Conservation (phyloP, 2,113 vertebrate species). For the Corvus moneduloides region DNA sequence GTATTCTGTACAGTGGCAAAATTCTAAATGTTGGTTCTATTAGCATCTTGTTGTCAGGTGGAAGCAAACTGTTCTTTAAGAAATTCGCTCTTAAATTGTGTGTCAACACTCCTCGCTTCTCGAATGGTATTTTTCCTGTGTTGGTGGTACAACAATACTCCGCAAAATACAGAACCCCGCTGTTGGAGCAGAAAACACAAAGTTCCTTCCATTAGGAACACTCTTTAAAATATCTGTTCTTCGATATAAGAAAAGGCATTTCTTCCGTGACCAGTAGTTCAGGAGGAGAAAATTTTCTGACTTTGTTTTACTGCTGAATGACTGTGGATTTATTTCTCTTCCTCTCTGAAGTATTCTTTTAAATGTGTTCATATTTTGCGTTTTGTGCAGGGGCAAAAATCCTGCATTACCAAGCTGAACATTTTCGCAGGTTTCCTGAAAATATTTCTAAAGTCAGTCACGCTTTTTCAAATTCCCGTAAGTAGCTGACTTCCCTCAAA, state of each 20-base stretch:
- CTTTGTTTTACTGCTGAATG: background rate
- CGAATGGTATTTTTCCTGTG: background rate
- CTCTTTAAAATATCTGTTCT: background rate
- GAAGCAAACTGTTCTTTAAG: background rate
- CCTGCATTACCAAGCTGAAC: background rate
- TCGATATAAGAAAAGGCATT: background rate
- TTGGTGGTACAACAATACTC: background rate
- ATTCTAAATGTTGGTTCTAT: background rate
- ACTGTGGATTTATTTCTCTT: background rate
- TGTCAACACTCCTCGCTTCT: background rate
- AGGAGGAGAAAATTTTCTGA: background rate
- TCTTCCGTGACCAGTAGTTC: background rate
- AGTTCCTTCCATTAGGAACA: background rate
- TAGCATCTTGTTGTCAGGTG: background rate
- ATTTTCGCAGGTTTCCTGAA: background rate
- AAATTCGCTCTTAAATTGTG: background rate
- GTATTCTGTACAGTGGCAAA: background rate
- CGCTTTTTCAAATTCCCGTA: background rate
- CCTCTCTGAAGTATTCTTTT: background rate
- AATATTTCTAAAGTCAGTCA: background rate
- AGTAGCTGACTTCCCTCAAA: background rate
- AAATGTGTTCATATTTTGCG: background rate
- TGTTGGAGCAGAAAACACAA: background rate
- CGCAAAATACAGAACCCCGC: background rate
- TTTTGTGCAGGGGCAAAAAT: background rate